These are phyloP conservation scores for Arrhopalites spinosus DNA, from an alignment of 2,888 invertebrate species.

Conservation along the genomic window DNA sequence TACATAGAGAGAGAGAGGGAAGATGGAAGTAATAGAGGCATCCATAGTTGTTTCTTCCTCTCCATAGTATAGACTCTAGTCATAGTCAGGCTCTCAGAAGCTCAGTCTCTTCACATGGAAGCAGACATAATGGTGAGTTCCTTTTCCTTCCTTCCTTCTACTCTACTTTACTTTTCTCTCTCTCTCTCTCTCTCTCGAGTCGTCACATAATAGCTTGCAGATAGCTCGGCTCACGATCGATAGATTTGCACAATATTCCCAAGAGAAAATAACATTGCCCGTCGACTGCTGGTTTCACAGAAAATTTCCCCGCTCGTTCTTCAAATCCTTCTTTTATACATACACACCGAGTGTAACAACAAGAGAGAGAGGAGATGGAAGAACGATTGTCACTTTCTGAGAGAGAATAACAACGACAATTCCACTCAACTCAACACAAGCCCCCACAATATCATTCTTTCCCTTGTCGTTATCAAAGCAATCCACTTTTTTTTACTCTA, in stretches of 20 bases:
- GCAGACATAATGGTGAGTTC: constrained; percentile 3
- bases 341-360: background rate
- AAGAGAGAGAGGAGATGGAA: background rate
- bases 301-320: constrained; percentile 36
- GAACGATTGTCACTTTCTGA: constrained; percentile 27
- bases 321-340: constrained; percentile 25
- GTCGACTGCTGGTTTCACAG: constrained; percentile 31
- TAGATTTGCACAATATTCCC: constrained; percentile 48
- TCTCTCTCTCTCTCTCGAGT: constrained; percentile 10
- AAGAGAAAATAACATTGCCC: constrained; percentile 42
- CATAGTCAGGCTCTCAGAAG: background rate
- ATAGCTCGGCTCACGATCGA: constrained; percentile 44
- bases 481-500: background rate
- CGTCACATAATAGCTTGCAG: constrained; percentile 42
- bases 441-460: constrained; percentile 9
- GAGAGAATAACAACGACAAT: constrained; percentile 27
- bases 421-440: constrained; percentile 25
- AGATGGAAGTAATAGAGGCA: background rate
- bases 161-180: constrained; percentile 6
- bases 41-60: no score
- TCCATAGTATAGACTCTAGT: no score
- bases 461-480: constrained; percentile 1
- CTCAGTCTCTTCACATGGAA: background rate
- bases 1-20: background rate
- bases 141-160: constrained; percentile 12